Evolutionary conservation across 2,113 vertebrate species (phyloP).

Genomic region (Petrocephalus zakoni): DNA sequence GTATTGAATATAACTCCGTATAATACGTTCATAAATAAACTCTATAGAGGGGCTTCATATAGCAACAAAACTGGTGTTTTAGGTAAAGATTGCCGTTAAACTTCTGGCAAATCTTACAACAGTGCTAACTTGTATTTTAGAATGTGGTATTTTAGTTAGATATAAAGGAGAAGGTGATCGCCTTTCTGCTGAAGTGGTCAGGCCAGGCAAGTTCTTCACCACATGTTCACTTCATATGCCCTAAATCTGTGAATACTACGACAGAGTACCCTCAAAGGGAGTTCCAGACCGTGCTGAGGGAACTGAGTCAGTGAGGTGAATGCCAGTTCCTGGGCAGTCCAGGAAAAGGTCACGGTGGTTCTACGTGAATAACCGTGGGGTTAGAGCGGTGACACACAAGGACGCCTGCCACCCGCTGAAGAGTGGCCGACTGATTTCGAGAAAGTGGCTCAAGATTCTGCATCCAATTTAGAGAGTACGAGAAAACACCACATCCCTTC

Average conservation of each 20-base stretch:
- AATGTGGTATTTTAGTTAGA: neutral
- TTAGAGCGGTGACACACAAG: neutral
- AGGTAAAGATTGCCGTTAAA: neutral
- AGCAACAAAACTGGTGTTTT: neutral
- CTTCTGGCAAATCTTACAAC: neutral
- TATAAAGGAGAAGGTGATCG: neutral
- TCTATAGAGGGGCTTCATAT: neutral
- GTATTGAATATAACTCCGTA: neutral
- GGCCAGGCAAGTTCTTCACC: no score
- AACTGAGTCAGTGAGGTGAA: neutral
- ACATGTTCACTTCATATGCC: no score
- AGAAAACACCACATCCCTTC: neutral
- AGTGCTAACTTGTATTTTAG: neutral
- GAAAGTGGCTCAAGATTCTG: neutral
- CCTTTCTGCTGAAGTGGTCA: neutral
- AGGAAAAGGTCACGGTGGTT: neutral
- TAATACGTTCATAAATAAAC: neutral
- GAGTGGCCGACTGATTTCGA: neutral
- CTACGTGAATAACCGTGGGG: neutral
- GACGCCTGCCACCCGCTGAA: neutral
- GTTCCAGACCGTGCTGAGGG: neutral
- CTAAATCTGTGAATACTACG: no score
- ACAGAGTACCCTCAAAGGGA: neutral
- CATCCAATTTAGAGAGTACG: neutral
- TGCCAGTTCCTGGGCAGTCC: neutral